Percentiles rank a stretch among this genome's conserved stretches.
phyloP scores from a whole-genome alignment of 2,797 vertebrate species.

The Allobates femoralis region DNA sequence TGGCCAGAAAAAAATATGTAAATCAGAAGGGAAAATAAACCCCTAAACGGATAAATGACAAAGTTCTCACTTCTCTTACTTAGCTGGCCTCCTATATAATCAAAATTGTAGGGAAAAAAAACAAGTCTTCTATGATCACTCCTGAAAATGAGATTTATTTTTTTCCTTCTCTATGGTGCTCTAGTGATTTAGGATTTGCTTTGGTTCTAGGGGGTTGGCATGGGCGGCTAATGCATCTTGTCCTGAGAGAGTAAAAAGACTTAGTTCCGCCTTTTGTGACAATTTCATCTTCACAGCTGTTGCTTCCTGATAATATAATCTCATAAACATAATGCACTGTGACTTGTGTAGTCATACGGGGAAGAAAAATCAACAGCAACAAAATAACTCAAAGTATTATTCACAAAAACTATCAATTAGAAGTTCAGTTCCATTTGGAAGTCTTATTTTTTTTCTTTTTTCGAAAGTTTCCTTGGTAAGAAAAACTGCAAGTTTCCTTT shows the following conservation, averaged over 20 bases:
- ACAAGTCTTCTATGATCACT: not conserved
- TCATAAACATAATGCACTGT: slow-evolving; percentile 47
- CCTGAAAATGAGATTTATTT: not conserved
- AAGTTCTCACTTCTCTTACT: not conserved
- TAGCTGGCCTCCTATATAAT: not conserved
- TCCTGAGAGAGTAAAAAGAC: slow-evolving; percentile 39
- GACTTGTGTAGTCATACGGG: slow-evolving; percentile 44
- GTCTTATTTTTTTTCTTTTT: slow-evolving; percentile 3
- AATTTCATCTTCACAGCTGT: slow-evolving; percentile 56
- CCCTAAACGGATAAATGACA: not conserved
- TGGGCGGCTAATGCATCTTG: slow-evolving; percentile 6
- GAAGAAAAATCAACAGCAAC: slow-evolving; percentile 28
- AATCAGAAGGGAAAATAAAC: not conserved
- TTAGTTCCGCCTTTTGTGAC: slow-evolving; percentile 53
- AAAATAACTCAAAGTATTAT: slow-evolving; percentile 24
- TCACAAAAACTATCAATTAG: slow-evolving; percentile 18
- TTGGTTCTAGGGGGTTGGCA: slow-evolving; percentile 20
- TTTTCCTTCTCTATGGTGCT: not conserved
- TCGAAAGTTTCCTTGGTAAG: not conserved
- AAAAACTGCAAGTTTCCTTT: not conserved
- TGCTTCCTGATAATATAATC: slow-evolving; percentile 61
- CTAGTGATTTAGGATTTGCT: slow-evolving; percentile 1
- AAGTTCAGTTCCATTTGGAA: slow-evolving; percentile 7
- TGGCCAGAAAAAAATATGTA: not conserved
- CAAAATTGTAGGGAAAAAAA: not conserved